Base-by-base conservation (phyloP, 2,888 invertebrate species). In the Ectobius pallidus region DNA sequence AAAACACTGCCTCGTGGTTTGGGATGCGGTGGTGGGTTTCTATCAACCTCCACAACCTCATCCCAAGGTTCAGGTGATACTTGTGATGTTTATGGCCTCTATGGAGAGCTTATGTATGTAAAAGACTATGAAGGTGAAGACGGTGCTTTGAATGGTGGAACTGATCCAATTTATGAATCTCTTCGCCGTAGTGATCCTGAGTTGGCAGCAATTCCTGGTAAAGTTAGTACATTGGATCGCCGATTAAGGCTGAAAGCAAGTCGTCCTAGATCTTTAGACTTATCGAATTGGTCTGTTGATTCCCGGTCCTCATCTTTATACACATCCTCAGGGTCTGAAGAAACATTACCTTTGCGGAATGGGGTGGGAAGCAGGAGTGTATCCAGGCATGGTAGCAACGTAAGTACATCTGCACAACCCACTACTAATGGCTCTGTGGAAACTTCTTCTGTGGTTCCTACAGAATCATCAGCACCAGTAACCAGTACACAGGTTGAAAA, bases 251-350 rank as follows among this genome's bases (percentile, higher is more conserved):
- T 94, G 91, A 91, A 94, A 78, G 92, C 92, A 1, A 92, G 92
- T 16, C 85, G 95, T 18, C 95, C 94, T 0, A 84, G 94, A 42
- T 93, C 93, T 0, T 83, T 95, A 42, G 95, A 95, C 82, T 83
- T 95, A 0, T 93, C 94, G 2, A 94, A 93, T 32, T 94, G 94
- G 94, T 94, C 93, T 0, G 93, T 95, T 1, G 94, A 94, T 81
- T 94, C 94, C 0, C 88, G 93, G 75, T 92, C 93, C 0, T 93
- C 93, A 22, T 92, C 92, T 73, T 81, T 93, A 11, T 93, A 92
- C 80, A 93, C 93, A 0, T 94, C 93, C 0, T 93, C 94, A 0
- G 93, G 94, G n/a, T 93, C 93, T 75, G 94, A 94, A 79, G 94
- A 94, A 11, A 55, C 73, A 76, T 87, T 79, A 86, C 88, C 76